Conservation (phyloP, 2,113 vertebrate genomes). For the Cettia cetti region DNA sequence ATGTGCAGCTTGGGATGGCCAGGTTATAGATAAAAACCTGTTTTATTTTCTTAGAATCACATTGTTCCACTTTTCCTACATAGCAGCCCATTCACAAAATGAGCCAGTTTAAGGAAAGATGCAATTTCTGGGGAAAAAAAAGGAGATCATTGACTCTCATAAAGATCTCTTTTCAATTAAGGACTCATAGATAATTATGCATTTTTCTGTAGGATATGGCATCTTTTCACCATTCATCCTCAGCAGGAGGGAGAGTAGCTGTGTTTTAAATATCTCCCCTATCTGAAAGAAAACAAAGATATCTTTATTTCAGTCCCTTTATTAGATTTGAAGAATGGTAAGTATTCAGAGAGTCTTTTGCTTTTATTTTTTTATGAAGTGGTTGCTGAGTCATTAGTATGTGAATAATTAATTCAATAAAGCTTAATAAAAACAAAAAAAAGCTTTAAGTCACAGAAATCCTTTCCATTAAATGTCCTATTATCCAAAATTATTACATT, state of each 20-base stretch:
- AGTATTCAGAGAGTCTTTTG: not conserved
- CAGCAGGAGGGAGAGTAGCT: not conserved
- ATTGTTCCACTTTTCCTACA: not conserved
- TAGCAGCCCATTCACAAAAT: not conserved
- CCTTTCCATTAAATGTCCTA: not conserved
- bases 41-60: not conserved
- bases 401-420: constrained; percentile 25
- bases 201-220: not conserved
- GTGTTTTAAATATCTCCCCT: not conserved
- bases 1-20: not conserved
- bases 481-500: constrained; percentile 39
- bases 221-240: not conserved
- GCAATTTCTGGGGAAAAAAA: not conserved
- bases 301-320: not conserved
- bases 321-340: not conserved
- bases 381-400: constrained; percentile 28
- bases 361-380: constrained; percentile 12
- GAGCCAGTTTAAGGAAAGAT: not conserved
- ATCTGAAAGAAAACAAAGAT: not conserved
- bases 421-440: not conserved
- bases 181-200: not conserved
- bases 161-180: not conserved
- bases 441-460: constrained; percentile 30
- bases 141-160: not conserved
- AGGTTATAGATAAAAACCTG: not conserved